Percentiles rank a stretch among this genome's conserved stretches.
phyloP scores from a whole-genome alignment of 2,888 invertebrate species.

The Morpho deidamia region DNA sequence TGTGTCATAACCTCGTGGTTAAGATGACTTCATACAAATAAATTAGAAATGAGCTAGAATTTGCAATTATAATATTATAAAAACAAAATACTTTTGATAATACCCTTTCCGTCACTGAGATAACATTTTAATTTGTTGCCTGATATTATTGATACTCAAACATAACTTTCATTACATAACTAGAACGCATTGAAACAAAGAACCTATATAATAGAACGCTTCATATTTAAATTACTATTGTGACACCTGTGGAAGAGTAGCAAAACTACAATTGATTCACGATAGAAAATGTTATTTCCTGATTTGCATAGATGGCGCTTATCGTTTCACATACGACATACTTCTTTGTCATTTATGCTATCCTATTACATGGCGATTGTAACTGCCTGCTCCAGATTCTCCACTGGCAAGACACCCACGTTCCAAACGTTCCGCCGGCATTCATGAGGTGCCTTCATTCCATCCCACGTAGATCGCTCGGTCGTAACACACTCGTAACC shows the following conservation, averaged over 20 bases:
- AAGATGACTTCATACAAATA: too few relatives aligned
- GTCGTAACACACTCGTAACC: background rate
- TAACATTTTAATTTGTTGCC: too few relatives aligned
- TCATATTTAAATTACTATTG: background rate
- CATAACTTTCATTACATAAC: too few relatives aligned
- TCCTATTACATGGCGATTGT: slow-evolving; percentile 74
- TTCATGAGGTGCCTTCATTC: slow-evolving; percentile 29
- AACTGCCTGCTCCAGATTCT: slow-evolving; percentile 78
- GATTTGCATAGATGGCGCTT: slow-evolving; percentile 35
- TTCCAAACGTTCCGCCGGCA: slow-evolving; percentile 64
- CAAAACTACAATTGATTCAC: background rate
- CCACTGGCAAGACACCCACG: slow-evolving; percentile 59
- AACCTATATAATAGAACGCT: too few relatives aligned
- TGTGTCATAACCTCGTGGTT: too few relatives aligned
- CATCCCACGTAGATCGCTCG: background rate
- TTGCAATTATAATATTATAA: too few relatives aligned
- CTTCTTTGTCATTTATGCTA: slow-evolving; percentile 33
- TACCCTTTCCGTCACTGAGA: too few relatives aligned
- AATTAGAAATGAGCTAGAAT: too few relatives aligned
- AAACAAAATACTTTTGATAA: too few relatives aligned
- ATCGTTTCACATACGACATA: background rate
- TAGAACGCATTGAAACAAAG: too few relatives aligned
- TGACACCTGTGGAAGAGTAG: slow-evolving; percentile 25
- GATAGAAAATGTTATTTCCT: slow-evolving; percentile 20
- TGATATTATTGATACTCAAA: too few relatives aligned